Evolutionary conservation across 2,797 vertebrate genomes (phyloP).

Genomic region (Pogonophryne albipinna): DNA sequence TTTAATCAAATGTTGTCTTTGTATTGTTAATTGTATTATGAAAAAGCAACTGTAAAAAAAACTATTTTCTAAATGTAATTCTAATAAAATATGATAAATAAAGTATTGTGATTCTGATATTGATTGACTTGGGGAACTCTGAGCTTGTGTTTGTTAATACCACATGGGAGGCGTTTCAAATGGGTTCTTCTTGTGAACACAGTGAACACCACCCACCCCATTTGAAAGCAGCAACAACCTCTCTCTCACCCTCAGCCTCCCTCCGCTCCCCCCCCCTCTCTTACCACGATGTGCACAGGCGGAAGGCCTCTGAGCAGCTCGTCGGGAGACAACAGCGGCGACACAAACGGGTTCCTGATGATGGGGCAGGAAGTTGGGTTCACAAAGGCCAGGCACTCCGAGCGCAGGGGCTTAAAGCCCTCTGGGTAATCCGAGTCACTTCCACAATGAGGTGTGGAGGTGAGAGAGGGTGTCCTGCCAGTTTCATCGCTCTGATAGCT

Average conservation of each 20-base stretch:
- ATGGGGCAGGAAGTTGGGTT: constrained; percentile 81
- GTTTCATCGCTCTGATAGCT: not conserved
- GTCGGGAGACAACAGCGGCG: constrained; percentile 88
- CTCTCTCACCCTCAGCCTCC: not conserved
- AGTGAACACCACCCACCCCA: too few relatives aligned
- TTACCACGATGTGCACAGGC: constrained; percentile 91
- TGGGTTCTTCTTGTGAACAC: too few relatives aligned
- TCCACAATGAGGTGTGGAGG: accelerated
- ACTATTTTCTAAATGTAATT: too few relatives aligned
- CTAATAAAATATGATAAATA: too few relatives aligned
- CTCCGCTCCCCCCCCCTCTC: constrained; percentile 36
- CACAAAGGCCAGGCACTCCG: constrained; percentile 74
- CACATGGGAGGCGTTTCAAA: too few relatives aligned
- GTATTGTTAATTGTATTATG: too few relatives aligned
- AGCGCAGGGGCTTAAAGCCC: constrained; percentile 88
- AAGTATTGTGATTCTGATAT: too few relatives aligned
- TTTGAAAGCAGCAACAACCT: too few relatives aligned
- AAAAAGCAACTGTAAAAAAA: too few relatives aligned
- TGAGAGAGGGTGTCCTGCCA: not conserved
- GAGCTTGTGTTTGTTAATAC: too few relatives aligned
- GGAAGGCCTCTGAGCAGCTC: constrained; percentile 88
- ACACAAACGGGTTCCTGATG: constrained; percentile 91
- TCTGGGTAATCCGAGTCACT: constrained; percentile 80
- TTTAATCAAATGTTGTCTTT: too few relatives aligned
- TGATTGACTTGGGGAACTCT: too few relatives aligned